These are phyloP conservation scores for Dione juno DNA, from an alignment of 2,888 invertebrate species.

Conservation along the genomic window DNA sequence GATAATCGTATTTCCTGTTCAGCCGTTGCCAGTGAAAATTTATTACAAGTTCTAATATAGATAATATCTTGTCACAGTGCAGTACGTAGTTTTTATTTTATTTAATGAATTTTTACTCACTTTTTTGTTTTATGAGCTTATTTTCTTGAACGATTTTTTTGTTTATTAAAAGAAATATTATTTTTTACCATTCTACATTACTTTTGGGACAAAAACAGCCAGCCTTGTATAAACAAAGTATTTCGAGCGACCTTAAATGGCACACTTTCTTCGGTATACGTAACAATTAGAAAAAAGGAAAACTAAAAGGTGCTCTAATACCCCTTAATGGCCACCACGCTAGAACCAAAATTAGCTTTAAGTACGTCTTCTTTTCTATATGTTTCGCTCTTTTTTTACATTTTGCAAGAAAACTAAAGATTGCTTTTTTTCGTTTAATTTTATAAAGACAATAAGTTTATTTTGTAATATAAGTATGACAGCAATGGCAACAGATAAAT, in stretches of 20 bases:
- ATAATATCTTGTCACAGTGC: too few relatives aligned
- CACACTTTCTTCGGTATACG: conserved; percentile 72
- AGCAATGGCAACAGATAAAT: too few relatives aligned
- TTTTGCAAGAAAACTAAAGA: not conserved
- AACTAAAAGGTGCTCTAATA: conserved; percentile 62
- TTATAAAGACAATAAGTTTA: not conserved
- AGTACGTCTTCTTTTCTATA: conserved; percentile 34
- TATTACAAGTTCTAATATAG: conserved; percentile 7
- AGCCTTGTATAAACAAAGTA: conserved; percentile 30
- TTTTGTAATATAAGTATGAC: too few relatives aligned
- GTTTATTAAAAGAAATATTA: too few relatives aligned
- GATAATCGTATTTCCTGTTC: conserved; percentile 40
- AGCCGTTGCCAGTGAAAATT: not conserved
- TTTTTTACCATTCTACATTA: not conserved
- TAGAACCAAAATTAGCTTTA: conserved; percentile 59
- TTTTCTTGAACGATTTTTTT: too few relatives aligned
- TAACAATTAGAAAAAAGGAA: conserved; percentile 69
- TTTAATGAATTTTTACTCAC: too few relatives aligned
- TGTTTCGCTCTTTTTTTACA: conserved; percentile 21
- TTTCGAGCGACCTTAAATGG: conserved; percentile 46
- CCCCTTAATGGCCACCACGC: conserved; percentile 61
- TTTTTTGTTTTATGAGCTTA: too few relatives aligned
- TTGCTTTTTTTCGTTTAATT: not conserved
- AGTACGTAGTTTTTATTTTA: too few relatives aligned
- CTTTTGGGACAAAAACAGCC: conserved; percentile 4